Evolutionary conservation across 2,888 invertebrate species (phyloP).

Genomic region (Suillia variegata): DNA sequence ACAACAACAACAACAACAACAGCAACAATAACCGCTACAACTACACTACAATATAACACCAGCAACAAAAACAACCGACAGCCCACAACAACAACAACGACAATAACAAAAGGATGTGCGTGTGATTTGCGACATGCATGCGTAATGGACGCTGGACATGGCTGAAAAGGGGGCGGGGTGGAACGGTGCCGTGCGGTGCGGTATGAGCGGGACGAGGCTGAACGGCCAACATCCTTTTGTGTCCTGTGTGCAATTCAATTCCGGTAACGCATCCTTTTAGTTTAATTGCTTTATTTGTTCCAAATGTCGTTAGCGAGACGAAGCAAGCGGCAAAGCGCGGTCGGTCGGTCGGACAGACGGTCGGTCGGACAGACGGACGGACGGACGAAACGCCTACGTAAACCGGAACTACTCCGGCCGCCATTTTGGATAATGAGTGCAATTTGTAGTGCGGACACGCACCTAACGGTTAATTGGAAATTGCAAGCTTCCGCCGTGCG

Average conservation of each 20-base stretch:
- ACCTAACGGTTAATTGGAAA: not conserved
- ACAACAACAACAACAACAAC: not conserved
- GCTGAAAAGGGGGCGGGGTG: no score
- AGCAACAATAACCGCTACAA: not conserved
- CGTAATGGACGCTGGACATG: no score
- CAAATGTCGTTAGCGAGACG: not conserved
- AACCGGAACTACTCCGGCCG: not conserved
- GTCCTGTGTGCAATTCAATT: not conserved
- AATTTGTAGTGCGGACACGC: not conserved
- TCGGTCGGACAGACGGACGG: no score
- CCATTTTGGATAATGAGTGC: not conserved
- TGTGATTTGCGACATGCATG: slow-evolving; percentile 1
- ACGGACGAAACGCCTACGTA: not conserved
- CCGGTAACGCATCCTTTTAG: not conserved
- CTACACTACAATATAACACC: no score
- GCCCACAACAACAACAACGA: no score
- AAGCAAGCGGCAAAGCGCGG: no score
- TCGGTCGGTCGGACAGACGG: no score
- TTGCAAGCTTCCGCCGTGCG: not conserved
- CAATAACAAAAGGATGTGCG: not conserved
- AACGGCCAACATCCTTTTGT: not conserved
- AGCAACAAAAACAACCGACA: no score
- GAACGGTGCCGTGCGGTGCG: no score
- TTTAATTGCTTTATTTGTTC: slow-evolving; percentile 3
- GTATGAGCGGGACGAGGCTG: no score